These are phyloP conservation scores for Pseudomugil gertrudae DNA, from an alignment of 2,797 vertebrate genomes.

Conservation along the genomic window DNA sequence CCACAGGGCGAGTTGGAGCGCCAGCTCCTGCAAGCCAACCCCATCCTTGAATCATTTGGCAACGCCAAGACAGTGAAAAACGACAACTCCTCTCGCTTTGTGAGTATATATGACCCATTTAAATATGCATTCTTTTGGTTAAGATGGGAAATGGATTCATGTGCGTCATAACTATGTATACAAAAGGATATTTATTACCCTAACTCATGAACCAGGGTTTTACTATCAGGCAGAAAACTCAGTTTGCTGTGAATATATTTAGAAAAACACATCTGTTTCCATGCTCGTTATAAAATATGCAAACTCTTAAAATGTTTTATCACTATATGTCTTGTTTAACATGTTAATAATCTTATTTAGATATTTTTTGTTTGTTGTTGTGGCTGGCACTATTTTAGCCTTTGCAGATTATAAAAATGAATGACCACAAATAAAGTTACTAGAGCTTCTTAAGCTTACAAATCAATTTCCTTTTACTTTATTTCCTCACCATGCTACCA, in stretches of 20 bases:
- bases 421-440: not conserved
- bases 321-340: not conserved
- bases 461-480: not conserved
- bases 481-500: not conserved
- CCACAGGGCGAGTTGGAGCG: conserved; percentile 95
- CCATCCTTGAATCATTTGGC: conserved; percentile 97
- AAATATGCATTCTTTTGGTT: conserved; percentile 16
- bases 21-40: conserved; percentile 97
- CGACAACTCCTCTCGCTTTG: conserved; percentile 98
- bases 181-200: not conserved
- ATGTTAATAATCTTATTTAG: not conserved
- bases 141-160: not conserved
- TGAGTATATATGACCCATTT: conserved; percentile 79
- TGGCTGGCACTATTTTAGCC: not conserved
- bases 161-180: not conserved
- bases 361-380: no score
- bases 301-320: not conserved
- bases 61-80: conserved; percentile 99
- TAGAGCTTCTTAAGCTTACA: not conserved
- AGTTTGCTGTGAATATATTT: not conserved
- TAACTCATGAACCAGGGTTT: not conserved
- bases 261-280: not conserved
- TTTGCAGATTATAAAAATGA: no score
- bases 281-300: not conserved
- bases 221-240: not conserved